Conservation (phyloP, 2,113 vertebrate species). For the Ondatra zibethicus region DNA sequence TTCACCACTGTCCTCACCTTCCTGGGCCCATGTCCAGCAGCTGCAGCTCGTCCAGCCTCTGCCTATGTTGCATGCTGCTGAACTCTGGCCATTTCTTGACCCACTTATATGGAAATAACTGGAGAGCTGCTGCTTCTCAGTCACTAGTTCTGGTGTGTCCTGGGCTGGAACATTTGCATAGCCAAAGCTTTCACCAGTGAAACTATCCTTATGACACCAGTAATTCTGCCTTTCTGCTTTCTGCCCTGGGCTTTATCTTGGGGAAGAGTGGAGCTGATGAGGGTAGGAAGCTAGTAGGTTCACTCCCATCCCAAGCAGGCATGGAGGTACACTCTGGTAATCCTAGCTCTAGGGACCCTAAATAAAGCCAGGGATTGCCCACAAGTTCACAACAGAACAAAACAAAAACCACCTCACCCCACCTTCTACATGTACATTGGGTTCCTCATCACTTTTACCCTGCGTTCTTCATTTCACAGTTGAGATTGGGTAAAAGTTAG, state of each 20-base stretch:
- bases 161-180: not conserved
- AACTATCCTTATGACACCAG: not conserved
- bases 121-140: not conserved
- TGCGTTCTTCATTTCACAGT: not conserved
- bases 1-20: not conserved
- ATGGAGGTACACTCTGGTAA: not conserved
- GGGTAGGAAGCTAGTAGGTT: not conserved
- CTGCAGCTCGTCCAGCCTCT: not conserved
- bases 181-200: not conserved
- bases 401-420: not conserved
- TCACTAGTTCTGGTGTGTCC: not conserved
- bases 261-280: not conserved
- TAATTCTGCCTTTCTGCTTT: not conserved
- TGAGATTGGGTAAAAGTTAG: slow-evolving; percentile 14
- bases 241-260: not conserved
- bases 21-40: not conserved
- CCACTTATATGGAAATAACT: not conserved
- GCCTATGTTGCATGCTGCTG: not conserved
- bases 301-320: not conserved
- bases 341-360: not conserved
- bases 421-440: not conserved
- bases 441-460: not conserved
- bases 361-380: not conserved
- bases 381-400: not conserved
- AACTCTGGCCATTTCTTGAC: not conserved